phyloP scores from a whole-genome alignment of 2,113 vertebrate species.

The Ailurus styani region DNA sequence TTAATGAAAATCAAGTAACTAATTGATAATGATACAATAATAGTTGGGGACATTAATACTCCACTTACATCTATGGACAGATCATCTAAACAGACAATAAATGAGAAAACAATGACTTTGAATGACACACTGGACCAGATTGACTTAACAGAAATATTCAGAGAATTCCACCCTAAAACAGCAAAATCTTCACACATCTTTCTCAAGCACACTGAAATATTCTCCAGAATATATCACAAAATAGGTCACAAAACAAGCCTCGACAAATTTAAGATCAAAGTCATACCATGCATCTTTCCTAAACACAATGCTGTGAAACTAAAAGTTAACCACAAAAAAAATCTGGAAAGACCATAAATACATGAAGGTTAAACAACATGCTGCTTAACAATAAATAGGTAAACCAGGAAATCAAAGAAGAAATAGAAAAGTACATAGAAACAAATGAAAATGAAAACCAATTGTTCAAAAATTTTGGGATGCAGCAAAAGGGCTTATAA shows the following conservation, averaged over 20 bases:
- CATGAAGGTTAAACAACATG: background rate
- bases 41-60: background rate
- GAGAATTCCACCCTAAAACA: background rate
- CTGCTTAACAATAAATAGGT: background rate
- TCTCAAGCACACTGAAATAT: background rate
- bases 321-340: background rate
- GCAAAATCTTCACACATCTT: background rate
- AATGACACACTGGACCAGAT: background rate
- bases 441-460: background rate
- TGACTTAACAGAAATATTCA: background rate
- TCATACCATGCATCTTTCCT: background rate
- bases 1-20: background rate
- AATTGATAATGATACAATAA: background rate
- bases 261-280: background rate
- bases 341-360: background rate
- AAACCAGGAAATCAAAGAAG: background rate
- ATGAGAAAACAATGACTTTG: background rate
- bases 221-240: background rate
- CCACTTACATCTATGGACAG: background rate
- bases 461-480: background rate
- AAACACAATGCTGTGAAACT: background rate
- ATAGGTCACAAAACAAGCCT: background rate
- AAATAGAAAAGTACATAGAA: background rate
- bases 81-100: background rate
- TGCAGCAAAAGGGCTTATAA: background rate